phyloP scores from a whole-genome alignment of 2,888 invertebrate genomes.

The Agonopterix arenella region DNA sequence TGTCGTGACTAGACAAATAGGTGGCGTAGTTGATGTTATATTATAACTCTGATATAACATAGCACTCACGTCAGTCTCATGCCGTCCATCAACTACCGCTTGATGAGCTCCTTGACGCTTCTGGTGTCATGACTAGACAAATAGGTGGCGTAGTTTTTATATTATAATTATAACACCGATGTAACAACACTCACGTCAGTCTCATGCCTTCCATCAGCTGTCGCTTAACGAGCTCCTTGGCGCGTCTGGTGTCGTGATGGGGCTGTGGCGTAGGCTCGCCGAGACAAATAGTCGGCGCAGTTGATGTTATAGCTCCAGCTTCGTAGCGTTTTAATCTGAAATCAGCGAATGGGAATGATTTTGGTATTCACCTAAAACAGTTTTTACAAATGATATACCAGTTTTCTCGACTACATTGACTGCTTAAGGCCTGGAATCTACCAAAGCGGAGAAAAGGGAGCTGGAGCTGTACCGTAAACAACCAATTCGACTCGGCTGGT shows the following conservation, averaged over 20 bases:
- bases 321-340: slow-evolving; percentile 77
- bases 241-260: slow-evolving; percentile 66
- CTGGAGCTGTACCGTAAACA: too few relatives aligned
- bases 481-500: too few relatives aligned
- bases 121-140: slow-evolving; percentile 61
- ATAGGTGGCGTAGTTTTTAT: neutral
- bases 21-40: slow-evolving; percentile 61
- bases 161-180: too few relatives aligned
- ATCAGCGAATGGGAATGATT: too few relatives aligned
- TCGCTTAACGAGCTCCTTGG: slow-evolving; percentile 75
- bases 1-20: slow-evolving; percentile 54
- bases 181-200: slow-evolving; percentile 75
- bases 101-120: slow-evolving; percentile 76
- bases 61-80: slow-evolving; percentile 80
- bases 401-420: too few relatives aligned
- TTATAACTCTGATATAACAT: too few relatives aligned
- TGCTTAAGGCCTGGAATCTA: too few relatives aligned
- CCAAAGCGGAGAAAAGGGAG: too few relatives aligned
- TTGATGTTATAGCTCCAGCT: slow-evolving; percentile 69
- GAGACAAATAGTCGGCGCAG: slow-evolving; percentile 56
- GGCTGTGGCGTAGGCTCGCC: slow-evolving; percentile 28
- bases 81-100: slow-evolving; percentile 79
- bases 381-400: too few relatives aligned
- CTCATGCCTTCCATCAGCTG: slow-evolving; percentile 80
- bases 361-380: too few relatives aligned